Percentiles rank a stretch among this genome's conserved stretches.
These are phyloP conservation scores for Coilia nasus DNA, from an alignment of 2,797 vertebrate genomes.

Conservation along the genomic window DNA sequence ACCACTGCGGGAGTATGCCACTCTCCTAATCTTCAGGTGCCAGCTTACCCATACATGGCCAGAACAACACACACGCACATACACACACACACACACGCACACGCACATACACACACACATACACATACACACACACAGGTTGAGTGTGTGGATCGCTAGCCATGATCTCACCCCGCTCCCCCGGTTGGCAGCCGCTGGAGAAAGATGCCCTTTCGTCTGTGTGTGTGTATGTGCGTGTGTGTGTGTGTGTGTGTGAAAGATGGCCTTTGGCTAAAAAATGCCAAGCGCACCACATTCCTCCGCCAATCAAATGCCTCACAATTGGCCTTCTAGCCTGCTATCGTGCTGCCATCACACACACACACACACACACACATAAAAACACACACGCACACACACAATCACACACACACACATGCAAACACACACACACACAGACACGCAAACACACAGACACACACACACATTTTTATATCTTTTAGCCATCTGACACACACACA, in stretches of 20 bases:
- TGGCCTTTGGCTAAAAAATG: conserved; percentile 74
- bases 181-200: conserved; percentile 65
- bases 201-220: conserved; percentile 79
- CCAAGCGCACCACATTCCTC: conserved; percentile 77
- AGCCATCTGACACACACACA: not conserved
- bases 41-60: too few relatives aligned
- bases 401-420: not conserved
- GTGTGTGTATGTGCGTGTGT: too few relatives aligned
- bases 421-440: not conserved
- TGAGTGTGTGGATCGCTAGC: conserved; percentile 73
- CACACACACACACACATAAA: not conserved
- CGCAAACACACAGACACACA: not conserved
- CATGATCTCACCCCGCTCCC: conserved; percentile 72
- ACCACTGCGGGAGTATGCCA: too few relatives aligned
- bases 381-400: not conserved
- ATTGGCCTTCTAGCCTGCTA: not conserved
- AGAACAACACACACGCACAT: not conserved
- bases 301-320: not conserved
- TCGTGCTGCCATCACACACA: not conserved
- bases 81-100: not conserved
- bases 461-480: not conserved
- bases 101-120: not conserved
- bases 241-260: too few relatives aligned
- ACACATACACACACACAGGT: not conserved
- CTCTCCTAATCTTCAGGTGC: too few relatives aligned